A percentile compares a stretch with the other conserved stretches of the same genome.
Evolutionary conservation across 2,113 vertebrate genomes (phyloP).

Genomic region (Engystomops pustulosus): DNA sequence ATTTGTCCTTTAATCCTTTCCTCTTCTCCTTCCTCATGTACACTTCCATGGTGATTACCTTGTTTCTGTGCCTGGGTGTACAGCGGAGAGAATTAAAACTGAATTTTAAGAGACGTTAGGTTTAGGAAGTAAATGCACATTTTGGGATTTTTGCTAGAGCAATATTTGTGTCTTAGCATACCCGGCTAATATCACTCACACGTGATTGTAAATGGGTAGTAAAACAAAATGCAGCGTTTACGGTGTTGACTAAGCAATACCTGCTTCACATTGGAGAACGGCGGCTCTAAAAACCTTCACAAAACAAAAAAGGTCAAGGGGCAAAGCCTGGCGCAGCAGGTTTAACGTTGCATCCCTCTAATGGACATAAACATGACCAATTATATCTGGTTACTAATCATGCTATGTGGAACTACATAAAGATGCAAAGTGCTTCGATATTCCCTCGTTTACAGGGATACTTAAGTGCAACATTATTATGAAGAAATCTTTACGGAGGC

Average conservation of each 20-base stretch:
- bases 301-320: conserved; percentile 48
- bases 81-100: background rate
- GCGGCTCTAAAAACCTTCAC: conserved; percentile 31
- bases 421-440: conserved; percentile 57
- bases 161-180: background rate
- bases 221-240: conserved; percentile 5
- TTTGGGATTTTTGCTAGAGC: background rate
- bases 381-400: conserved; percentile 58
- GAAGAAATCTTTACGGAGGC: conserved; percentile 56
- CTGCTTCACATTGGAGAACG: conserved; percentile 27
- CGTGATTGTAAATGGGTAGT: background rate
- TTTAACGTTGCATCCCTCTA: conserved; percentile 43
- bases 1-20: conserved; percentile 25
- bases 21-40: background rate
- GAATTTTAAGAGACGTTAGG: background rate
- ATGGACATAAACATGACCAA: conserved; percentile 56
- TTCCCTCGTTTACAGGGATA: conserved; percentile 55
- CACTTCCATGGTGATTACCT: background rate
- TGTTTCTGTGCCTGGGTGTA: conserved; percentile 3
- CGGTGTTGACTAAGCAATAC: conserved; percentile 34
- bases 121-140: background rate
- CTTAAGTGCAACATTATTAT: conserved; percentile 59
- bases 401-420: conserved; percentile 45
- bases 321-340: conserved; percentile 51
- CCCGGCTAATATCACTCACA: background rate